A percentile compares a stretch with the other conserved stretches of the same genome.
Evolutionary conservation across 2,113 vertebrate genomes (phyloP).

Genomic region (Struthio camelus): DNA sequence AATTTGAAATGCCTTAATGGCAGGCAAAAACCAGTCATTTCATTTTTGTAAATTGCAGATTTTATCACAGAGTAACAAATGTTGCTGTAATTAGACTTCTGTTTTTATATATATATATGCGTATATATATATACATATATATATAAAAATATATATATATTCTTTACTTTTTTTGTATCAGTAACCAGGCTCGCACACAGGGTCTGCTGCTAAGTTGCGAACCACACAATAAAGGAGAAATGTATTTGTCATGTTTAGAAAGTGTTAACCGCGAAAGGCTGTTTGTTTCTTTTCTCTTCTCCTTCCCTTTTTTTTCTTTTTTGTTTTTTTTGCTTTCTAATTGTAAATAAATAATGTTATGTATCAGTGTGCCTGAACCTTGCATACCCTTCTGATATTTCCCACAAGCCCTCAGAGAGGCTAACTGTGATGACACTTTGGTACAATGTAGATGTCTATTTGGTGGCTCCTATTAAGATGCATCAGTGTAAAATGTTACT

Average conservation of each 20-base stretch:
- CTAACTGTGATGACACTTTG: conserved; percentile 86
- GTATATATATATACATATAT: conserved; percentile 73
- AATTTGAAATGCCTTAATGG: conserved; percentile 95
- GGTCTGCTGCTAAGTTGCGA: conserved; percentile 84
- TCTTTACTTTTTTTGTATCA: conserved; percentile 86
- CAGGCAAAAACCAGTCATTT: conserved; percentile 92
- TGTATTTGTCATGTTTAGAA: conserved; percentile 78
- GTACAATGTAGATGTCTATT: conserved; percentile 88
- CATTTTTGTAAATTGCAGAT: conserved; percentile 92
- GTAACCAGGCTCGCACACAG: conserved; percentile 85
- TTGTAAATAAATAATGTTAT: conserved; percentile 87
- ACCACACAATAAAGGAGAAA: conserved; percentile 80
- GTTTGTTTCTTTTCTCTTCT: conserved; percentile 73
- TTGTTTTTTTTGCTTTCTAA: conserved; percentile 69
- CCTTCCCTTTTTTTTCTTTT: conserved; percentile 48
- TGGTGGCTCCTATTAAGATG: conserved; percentile 88
- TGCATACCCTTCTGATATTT: conserved; percentile 83
- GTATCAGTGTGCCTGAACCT: conserved; percentile 95
- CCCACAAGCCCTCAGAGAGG: conserved; percentile 83
- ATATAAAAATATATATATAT: conserved; percentile 80
- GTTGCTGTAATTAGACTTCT: conserved; percentile 88
- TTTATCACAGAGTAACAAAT: conserved; percentile 91
- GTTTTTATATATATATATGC: conserved; percentile 79
- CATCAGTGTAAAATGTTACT: conserved; percentile 92
- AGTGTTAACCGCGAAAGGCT: conserved; percentile 77